These are phyloP conservation scores for Atrina japonica DNA, from an alignment of 2,888 invertebrate genomes.

Conservation along the genomic window DNA sequence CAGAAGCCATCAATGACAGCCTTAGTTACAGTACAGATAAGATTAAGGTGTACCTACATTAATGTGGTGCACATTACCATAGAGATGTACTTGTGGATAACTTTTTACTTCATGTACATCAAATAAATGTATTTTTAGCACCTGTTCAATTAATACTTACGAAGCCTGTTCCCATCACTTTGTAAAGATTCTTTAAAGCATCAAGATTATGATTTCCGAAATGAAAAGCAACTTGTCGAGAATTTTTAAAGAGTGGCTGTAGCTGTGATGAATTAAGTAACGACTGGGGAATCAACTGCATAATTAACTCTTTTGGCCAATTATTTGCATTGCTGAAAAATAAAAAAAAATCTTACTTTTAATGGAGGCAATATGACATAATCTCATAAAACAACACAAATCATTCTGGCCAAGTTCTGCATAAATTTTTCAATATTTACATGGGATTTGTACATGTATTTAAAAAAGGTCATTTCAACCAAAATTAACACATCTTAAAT, in stretches of 20 bases:
- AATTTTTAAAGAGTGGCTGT: conserved; percentile 85
- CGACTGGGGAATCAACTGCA: conserved; percentile 97
- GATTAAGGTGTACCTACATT: too few relatives aligned
- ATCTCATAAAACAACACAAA: neutral
- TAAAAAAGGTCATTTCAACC: too few relatives aligned
- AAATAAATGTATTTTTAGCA: too few relatives aligned
- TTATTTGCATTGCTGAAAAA: conserved; percentile 88
- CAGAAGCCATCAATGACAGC: too few relatives aligned
- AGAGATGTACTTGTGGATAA: too few relatives aligned
- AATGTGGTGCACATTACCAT: too few relatives aligned
- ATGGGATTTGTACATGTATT: too few relatives aligned
- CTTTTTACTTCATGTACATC: too few relatives aligned
- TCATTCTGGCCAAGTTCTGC: neutral
- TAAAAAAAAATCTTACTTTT: conserved; percentile 3
- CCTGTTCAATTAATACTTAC: too few relatives aligned
- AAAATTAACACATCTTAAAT: too few relatives aligned
- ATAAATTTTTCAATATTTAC: neutral
- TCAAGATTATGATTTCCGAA: conserved; percentile 92
- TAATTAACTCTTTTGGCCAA: conserved; percentile 95
- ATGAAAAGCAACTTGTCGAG: conserved; percentile 95
- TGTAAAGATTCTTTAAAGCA: conserved; percentile 90
- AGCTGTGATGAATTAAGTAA: conserved; percentile 90
- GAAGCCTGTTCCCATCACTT: conserved; percentile 95
- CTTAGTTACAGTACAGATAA: too few relatives aligned
- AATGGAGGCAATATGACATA: neutral